phyloP scores from a whole-genome alignment of 2,888 invertebrate species.

The Thelaira solivaga region DNA sequence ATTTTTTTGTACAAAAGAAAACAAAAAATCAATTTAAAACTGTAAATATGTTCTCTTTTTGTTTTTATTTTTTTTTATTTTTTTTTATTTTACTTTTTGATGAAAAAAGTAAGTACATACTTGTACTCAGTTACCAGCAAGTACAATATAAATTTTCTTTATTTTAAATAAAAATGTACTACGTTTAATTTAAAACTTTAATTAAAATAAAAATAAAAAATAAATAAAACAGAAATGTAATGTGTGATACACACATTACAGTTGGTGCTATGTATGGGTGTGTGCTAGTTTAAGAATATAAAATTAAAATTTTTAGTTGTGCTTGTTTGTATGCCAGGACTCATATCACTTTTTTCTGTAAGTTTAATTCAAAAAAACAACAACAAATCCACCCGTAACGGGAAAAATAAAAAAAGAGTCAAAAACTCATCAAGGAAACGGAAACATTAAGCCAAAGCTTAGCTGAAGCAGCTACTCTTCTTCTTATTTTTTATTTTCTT shows the following conservation, averaged over 20 bases:
- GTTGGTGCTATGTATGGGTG: too few species aligned
- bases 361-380: too few species aligned
- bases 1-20: not conserved
- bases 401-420: slow-evolving; percentile 28
- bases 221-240: not conserved
- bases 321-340: not conserved
- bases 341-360: not conserved
- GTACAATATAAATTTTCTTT: not conserved
- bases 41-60: slow-evolving; percentile 4
- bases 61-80: too few species aligned
- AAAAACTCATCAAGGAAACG: slow-evolving; percentile 56
- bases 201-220: slow-evolving; percentile 17
- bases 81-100: not conserved
- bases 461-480: not conserved
- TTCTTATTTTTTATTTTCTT: not conserved
- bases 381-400: slow-evolving; percentile 1
- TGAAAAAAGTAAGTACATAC: not conserved
- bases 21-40: slow-evolving; percentile 24
- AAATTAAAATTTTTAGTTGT: slow-evolving; percentile 7
- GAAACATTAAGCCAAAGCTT: slow-evolving; percentile 37
- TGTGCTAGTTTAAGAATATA: not conserved
- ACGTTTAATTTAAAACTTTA: slow-evolving; percentile 42
- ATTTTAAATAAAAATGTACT: slow-evolving; percentile 19
- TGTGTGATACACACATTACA: not conserved
- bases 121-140: not conserved